Percentiles rank a stretch among this genome's conserved stretches.
Evolutionary conservation across 2,888 invertebrate species (phyloP).

Genomic region (Melieria omissa): DNA sequence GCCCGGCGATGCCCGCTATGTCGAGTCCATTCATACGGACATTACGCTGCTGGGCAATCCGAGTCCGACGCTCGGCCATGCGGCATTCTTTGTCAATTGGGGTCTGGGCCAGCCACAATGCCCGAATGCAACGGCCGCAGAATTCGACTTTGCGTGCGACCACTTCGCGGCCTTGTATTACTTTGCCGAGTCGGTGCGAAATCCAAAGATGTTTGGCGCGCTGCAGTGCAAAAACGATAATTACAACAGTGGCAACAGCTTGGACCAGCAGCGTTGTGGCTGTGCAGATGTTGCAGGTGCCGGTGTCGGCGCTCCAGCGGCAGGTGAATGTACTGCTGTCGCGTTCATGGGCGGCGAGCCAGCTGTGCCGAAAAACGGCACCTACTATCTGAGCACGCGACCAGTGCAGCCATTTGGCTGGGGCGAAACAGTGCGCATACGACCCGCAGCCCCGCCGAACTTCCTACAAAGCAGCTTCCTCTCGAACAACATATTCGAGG

Average conservation of each 20-base stretch:
- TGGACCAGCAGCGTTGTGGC: conserved; percentile 45
- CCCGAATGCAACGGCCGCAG: conserved; percentile 57
- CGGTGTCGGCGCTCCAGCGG: neutral
- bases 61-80: conserved; percentile 56
- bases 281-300: conserved; percentile 41
- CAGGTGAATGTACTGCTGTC: conserved; percentile 47
- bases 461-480: conserved; percentile 45
- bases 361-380: conserved; percentile 54
- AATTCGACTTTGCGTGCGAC: conserved; percentile 59
- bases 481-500: conserved; percentile 8
- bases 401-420: conserved; percentile 52
- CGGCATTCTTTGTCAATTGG: conserved; percentile 65
- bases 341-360: conserved; percentile 63
- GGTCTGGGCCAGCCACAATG: conserved; percentile 65
- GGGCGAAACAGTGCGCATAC: conserved; percentile 50
- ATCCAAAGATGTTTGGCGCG: conserved; percentile 54
- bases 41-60: conserved; percentile 60
- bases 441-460: conserved; percentile 48
- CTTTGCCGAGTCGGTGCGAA: conserved; percentile 59
- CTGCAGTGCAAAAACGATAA: conserved; percentile 47
- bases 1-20: conserved; percentile 59
- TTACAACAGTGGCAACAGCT: neutral
- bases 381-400: conserved; percentile 57
- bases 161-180: conserved; percentile 59
- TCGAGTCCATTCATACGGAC: conserved; percentile 66